Conservation (phyloP, 1,140 invertebrate genomes). For the Plodia interpunctella region DNA sequence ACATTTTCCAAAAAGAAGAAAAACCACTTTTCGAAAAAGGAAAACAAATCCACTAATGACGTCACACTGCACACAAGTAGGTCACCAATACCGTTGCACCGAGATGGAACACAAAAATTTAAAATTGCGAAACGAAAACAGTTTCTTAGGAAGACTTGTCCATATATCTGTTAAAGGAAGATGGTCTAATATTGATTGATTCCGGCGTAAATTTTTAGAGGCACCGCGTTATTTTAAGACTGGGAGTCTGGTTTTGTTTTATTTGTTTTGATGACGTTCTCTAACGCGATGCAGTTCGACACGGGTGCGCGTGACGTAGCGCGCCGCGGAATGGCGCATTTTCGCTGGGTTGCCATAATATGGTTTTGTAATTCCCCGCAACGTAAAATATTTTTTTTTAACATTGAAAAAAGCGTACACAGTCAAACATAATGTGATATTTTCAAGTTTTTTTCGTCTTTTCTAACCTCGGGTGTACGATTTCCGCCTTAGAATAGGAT, state of each 20-base stretch:
- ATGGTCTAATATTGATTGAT: background rate
- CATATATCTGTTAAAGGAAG: background rate
- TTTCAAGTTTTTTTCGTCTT: too few species aligned
- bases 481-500: too few species aligned
- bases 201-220: constrained; percentile 4
- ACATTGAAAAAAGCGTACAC: too few species aligned
- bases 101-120: constrained; percentile 5
- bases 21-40: background rate
- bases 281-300: constrained; percentile 9
- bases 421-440: too few species aligned
- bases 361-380: constrained; percentile 10
- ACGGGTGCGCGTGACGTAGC: constrained; percentile 23
- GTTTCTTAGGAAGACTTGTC: background rate
- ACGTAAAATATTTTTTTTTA: too few species aligned
- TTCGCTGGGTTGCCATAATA: constrained; percentile 33
- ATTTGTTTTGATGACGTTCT: constrained; percentile 26
- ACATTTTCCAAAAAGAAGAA: background rate
- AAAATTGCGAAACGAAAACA: constrained; percentile 8
- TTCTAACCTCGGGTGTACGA: too few species aligned
- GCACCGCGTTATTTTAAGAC: background rate
- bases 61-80: constrained; percentile 13
- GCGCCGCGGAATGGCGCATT: constrained; percentile 53
- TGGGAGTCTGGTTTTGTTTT: constrained; percentile 7
- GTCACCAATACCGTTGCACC: constrained; percentile 13
- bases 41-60: constrained; percentile 10